Conservation (phyloP, 2,113 vertebrate genomes). For the Sander lucioperca region DNA sequence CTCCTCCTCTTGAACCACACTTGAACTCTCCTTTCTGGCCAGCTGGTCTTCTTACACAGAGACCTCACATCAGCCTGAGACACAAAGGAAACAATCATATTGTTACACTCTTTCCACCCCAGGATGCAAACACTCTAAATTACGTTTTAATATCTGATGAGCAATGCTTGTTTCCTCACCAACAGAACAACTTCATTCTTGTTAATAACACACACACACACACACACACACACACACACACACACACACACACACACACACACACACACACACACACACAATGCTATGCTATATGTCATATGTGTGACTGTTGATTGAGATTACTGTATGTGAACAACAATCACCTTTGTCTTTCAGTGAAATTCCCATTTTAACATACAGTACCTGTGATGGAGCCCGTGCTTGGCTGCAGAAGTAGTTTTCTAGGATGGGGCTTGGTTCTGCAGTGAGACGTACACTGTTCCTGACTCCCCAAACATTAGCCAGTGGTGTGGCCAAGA, state of each 20-base stretch:
- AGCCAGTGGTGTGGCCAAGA: slow-evolving; percentile 87
- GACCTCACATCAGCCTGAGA: slow-evolving; percentile 62
- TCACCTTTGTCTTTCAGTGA: neutral
- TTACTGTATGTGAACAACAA: neutral
- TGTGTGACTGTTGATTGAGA: neutral
- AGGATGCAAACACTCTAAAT: neutral
- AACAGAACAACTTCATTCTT: neutral
- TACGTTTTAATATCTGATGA: neutral
- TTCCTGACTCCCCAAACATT: slow-evolving; percentile 86
- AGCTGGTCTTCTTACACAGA: slow-evolving; percentile 78
- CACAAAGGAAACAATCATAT: neutral
- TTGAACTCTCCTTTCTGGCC: slow-evolving; percentile 69
- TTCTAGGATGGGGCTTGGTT: slow-evolving; percentile 86
- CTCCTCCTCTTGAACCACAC: slow-evolving; percentile 78
- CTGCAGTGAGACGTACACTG: slow-evolving; percentile 75
- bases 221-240: too few species aligned
- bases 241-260: too few species aligned
- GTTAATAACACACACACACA: neutral
- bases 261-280: too few species aligned
- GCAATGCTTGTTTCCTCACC: neutral
- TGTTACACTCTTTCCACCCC: neutral
- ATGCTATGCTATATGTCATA: neutral
- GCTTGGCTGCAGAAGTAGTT: slow-evolving; percentile 85
- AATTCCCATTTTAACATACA: slow-evolving; percentile 38
- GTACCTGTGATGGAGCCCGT: slow-evolving; percentile 86